Evolutionary conservation across 1,140 invertebrate species (phyloP), one percentile per base, ranked within the genome.

Genomic region (Xylocopa sonorina): DNA sequence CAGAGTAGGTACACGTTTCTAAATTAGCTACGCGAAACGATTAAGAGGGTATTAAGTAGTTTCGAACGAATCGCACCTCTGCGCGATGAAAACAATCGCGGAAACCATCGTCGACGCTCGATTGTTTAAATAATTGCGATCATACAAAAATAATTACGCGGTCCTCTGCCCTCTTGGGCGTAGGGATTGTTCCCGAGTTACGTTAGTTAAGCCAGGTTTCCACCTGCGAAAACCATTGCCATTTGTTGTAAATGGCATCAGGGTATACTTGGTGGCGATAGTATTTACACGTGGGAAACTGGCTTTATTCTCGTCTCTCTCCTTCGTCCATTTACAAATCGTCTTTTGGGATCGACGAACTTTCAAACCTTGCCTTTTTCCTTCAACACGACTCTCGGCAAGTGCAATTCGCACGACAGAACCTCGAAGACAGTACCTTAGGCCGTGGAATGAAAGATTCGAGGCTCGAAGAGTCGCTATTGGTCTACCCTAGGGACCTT

Each of bases 71-170:
- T 86, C 68, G 67, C 69, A 64, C 66, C 55, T 75, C 24, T 12
- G 1, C 34, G 46, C n/a, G 71, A 64, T 64, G 63, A 85, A 79
- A 86, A 77, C 64, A 86, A 82, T 82, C 50, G 63, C 51, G 32
- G 10, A 71, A 76, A 83, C 18, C 67, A 83, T 79, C 57, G 74
- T 79, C 68, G 68, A 80, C 43, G 57, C 34, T 63, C 60, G 64
- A 71, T 80, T 29, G 1, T 63, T 81, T 78, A 86, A 86, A 86
- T 86, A 82, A 86, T 82, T 27, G n/a, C 75, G 76, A 80, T 85
- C 82, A 85, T 86, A 86, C 76, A 86, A 86, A 86, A 86, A 86
- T 86, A 86, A 86, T 86, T 86, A 75, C 80, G 73, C 72, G 82
- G 18, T 76, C 71, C 57, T 74, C 53, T 71, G 18, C 41, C n/a